Evolutionary conservation across 2,113 vertebrate genomes (phyloP), one percentile per base, ranked within the genome.

Genomic region (Scortum barcoo): DNA sequence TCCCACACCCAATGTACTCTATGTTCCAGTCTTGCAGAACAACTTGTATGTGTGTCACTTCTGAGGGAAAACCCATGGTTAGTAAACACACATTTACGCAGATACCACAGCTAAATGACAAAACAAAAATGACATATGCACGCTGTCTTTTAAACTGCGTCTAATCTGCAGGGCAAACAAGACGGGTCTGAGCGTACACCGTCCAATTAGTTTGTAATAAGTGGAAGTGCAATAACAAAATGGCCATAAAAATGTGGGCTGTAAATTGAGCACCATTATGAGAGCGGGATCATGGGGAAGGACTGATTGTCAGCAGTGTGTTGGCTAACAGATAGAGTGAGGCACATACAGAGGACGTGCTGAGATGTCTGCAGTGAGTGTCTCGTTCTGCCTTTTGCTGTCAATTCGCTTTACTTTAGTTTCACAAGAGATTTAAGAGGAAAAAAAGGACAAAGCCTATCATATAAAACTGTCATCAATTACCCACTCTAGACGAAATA

Each of bases 81-180:
- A 2, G 74, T 76, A 36, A 72, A 84, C 56, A 73, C 26, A 12
- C n/a, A n/a, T n/a, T n/a, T n/a, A n/a, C n/a, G 11, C 70, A 12
- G 53, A 44, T 6, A 74, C 51, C 11, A 20, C 50, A 66, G 30
- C 76, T n/a, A 73, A 76, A 67, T 22, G 46, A 54, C 28, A 65
- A 66, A 82, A 76, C 33, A 80, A 78, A 66, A 80, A 78, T 61
- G 30, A 16, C 19, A 53, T 62, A 56, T 17, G 28, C 24, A 13
- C 17, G 5, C 26, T 2, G 46, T 36, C 36, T 76, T 72, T 77
- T 26, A 85, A 78, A 81, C 70, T 58, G 63, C 74, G 70, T 70
- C 77, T 90, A 83, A 88, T 90, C 72, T 79, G 48, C 26, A 80
- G 50, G 82, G 81, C 86, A 93, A 92, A 92, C 90, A 88, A 46